Percentiles rank a stretch among this genome's conserved stretches.
phyloP scores from a whole-genome alignment of 1,140 invertebrate genomes.

The Chironomus tepperi region DNA sequence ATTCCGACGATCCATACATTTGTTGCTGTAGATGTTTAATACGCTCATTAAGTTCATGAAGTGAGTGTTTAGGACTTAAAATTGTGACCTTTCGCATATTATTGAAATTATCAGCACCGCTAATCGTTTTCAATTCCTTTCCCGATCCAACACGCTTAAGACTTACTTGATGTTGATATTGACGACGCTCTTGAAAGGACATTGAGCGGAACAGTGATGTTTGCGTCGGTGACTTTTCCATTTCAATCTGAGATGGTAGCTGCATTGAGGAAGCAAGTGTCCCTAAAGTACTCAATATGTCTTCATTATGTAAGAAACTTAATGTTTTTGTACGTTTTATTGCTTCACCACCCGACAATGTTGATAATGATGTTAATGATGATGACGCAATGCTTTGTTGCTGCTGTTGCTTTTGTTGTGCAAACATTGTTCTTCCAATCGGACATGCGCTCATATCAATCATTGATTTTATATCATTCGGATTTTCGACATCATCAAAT shows the following conservation, averaged over 20 bases:
- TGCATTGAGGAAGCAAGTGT: not conserved
- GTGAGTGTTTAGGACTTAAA: conserved; percentile 2
- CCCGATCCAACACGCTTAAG: not conserved
- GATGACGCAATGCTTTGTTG: conserved; percentile 18
- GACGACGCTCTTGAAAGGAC: conserved; percentile 15
- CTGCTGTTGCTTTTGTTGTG: conserved; percentile 10
- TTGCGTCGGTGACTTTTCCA: not conserved
- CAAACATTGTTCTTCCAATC: not conserved
- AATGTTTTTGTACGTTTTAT: not conserved
- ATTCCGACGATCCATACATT: not conserved
- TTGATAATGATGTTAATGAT: not conserved
- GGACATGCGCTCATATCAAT: conserved; percentile 3
- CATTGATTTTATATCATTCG: not conserved
- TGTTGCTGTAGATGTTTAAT: conserved; percentile 11
- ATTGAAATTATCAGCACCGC: not conserved
- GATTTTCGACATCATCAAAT: not conserved
- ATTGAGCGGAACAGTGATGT: not conserved
- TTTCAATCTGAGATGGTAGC: not conserved
- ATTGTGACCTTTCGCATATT: not conserved
- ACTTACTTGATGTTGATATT: not conserved
- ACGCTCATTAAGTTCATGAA: conserved; percentile 6
- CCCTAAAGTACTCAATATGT: not conserved
- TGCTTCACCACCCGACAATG: not conserved
- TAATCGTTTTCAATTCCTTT: not conserved
- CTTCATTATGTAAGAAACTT: conserved; percentile 22